Base-by-base conservation (phyloP, 1,140 invertebrate species). In the Caenorhabditis brenneri region DNA sequence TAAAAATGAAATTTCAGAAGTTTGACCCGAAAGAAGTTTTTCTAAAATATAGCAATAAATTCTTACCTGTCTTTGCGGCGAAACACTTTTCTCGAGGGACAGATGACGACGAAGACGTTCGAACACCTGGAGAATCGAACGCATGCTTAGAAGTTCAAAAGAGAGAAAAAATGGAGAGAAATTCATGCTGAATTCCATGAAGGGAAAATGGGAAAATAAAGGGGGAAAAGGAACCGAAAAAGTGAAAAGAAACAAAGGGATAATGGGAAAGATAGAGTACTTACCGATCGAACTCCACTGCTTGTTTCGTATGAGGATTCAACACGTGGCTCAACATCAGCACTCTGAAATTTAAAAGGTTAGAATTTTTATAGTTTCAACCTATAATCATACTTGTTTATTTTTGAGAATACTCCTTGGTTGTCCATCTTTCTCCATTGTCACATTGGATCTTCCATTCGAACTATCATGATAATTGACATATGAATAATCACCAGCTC, bases 401-500 rank as follows among this genome's bases (percentile, higher is more conserved):
- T 90, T 90, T 69, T 90, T 90, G 4, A 90, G 84, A 79, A 90
- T 90, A 48, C 89, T 86, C 39, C 88, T 82, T 33, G 33, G 88
- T 88, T 49, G 87, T 74, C 83, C 87, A 31, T 79, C 58, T 81
- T 29, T 84, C 27, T 88, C 87, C 31, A 87, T 53, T 33, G 86
- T 51, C 51, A 85, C 60, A 29, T 81, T 86, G 46, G 65, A 74
- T 74, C 87, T 46, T 29, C 78, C 85, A 29, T 83, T 83, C 6
- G 84, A 88, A 46, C 87, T 82, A 83, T 90, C 89, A 79, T 90
- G 88, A 80, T 90, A 90, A 49, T 84, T 86, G 7, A 90, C 87
- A 81, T 90, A 90, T 31, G 85, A 65, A 65, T 89, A 90, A 22
- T 90, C 88, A 24, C 69, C 58, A n/a, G 88, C 33, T 19, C 85